A percentile compares a stretch with the other conserved stretches of the same genome.
These are phyloP conservation scores for Agelas oroides DNA, from an alignment of 37 sponge, comb jelly and placozoan genomes.

Conservation along the genomic window DNA sequence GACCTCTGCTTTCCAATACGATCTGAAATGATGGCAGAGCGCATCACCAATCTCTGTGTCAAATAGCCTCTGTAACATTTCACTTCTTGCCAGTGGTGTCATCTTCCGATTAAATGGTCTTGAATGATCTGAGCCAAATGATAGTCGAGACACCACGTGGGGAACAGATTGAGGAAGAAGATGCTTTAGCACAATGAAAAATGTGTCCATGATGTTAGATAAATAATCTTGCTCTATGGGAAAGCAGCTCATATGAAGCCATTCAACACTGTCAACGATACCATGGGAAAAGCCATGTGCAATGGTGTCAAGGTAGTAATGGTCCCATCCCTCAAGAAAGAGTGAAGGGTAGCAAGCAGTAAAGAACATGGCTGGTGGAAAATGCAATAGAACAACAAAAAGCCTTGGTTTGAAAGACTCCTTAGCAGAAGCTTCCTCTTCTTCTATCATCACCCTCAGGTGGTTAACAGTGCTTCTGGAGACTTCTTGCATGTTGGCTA, in stretches of 20 bases:
- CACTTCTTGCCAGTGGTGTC: neutral
- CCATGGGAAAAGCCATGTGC: neutral
- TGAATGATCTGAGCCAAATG: neutral
- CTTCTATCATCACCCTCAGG: constrained; percentile 68
- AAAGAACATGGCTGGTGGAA: constrained; percentile 66
- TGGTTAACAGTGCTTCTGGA: constrained; percentile 52
- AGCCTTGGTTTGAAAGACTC: constrained; percentile 29
- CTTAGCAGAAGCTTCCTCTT: constrained; percentile 32
- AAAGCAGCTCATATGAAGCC: constrained; percentile 24
- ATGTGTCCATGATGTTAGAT: neutral
- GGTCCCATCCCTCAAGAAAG: constrained; percentile 84
- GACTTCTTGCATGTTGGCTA: constrained; percentile 18
- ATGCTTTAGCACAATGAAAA: neutral
- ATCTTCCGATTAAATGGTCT: neutral
- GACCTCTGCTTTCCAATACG: constrained; percentile 39
- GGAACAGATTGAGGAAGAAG: constrained; percentile 9
- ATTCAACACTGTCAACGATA: constrained; percentile 10
- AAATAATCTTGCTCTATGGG: too few relatives aligned
- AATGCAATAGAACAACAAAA: constrained; percentile 82
- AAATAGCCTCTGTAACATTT: constrained; percentile 7
- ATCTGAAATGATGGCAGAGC: constrained; percentile 31
- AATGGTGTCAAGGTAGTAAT: constrained; percentile 53
- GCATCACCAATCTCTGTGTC: constrained; percentile 21
- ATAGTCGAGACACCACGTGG: neutral
- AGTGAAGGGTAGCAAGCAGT: constrained; percentile 77